Evolutionary conservation across 1,140 invertebrate genomes (phyloP).

Genomic region (Reticulitermes speratus): DNA sequence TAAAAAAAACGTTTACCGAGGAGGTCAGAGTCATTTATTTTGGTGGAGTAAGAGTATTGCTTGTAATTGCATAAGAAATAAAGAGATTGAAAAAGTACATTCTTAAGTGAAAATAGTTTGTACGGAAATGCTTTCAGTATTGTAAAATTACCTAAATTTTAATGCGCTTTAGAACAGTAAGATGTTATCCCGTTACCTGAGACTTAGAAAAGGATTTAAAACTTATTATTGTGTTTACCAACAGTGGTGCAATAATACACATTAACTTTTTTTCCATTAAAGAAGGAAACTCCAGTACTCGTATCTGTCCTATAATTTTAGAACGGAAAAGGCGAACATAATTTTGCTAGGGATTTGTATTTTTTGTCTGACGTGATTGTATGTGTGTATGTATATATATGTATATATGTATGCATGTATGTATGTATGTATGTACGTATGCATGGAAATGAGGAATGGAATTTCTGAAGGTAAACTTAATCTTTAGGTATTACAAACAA

Average conservation of each 20-base stretch:
- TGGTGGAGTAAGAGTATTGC: no score
- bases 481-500: constrained; percentile 19
- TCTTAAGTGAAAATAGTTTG: neutral
- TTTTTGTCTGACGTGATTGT: neutral
- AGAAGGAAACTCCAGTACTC: neutral
- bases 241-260: neutral
- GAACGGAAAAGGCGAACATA: neutral
- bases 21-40: no score
- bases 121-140: neutral
- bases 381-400: no score
- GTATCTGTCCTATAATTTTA: neutral
- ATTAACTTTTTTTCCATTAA: neutral
- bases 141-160: neutral
- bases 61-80: no score
- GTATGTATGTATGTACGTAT: no score
- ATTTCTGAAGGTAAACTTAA: neutral
- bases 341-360: neutral
- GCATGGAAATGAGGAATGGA: neutral
- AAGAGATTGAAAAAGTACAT: neutral
- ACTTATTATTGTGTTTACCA: neutral
- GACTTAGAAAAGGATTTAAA: neutral
- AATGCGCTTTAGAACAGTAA: neutral
- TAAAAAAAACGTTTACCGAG: no score
- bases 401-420: no score
- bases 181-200: neutral